phyloP scores from a whole-genome alignment of 2,888 invertebrate species.

The Holacanthella duospinosa region DNA sequence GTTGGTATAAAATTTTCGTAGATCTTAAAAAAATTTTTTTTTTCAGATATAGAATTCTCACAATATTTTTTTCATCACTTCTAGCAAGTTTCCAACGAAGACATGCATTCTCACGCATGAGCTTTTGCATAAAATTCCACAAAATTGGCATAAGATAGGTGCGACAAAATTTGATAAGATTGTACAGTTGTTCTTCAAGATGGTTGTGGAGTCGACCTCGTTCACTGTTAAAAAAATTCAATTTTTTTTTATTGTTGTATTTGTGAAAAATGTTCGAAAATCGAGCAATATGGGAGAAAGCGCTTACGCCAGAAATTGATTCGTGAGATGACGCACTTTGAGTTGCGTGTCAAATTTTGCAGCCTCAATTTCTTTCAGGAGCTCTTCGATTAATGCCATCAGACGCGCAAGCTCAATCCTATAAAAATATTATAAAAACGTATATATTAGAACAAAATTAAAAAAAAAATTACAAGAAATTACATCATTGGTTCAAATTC shows the following conservation, averaged over 20 bases:
- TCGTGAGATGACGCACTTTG: constrained; percentile 32
- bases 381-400: constrained; percentile 21
- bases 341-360: constrained; percentile 31
- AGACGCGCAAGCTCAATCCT: constrained; percentile 29
- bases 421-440: neutral
- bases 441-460: neutral
- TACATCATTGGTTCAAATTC: constrained; percentile 33
- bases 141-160: constrained; percentile 33
- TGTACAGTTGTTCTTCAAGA: constrained; percentile 28
- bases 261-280: neutral
- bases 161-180: constrained; percentile 25
- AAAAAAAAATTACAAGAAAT: neutral
- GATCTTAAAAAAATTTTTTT: neutral
- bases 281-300: neutral
- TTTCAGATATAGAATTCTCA: constrained; percentile 8
- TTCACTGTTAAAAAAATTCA: no score
- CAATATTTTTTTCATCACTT: constrained; percentile 28
- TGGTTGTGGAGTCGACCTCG: constrained; percentile 30
- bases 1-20: neutral
- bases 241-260: no score
- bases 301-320: constrained; percentile 30
- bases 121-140: constrained; percentile 25
- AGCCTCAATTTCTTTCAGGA: constrained; percentile 29
- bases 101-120: constrained; percentile 25
- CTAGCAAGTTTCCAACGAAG: constrained; percentile 26